Evolutionary conservation across 92 coral and sea anemone genomes (phyloP).

Genomic region (Parazoanthus darwini): DNA sequence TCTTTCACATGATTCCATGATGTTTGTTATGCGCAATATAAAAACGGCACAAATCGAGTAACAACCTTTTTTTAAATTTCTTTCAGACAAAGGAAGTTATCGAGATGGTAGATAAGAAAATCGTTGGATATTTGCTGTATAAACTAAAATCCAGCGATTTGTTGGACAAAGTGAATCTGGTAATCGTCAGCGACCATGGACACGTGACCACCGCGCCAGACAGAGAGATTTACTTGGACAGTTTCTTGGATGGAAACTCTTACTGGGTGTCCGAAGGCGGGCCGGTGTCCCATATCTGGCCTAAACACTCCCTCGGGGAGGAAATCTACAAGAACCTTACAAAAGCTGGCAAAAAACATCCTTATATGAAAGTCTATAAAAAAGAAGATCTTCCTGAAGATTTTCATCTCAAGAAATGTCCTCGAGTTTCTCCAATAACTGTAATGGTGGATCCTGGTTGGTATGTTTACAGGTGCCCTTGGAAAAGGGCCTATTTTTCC

Average conservation of each 20-base stretch:
- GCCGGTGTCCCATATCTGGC: conserved; percentile 20
- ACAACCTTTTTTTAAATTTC: not conserved
- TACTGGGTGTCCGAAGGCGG: conserved; percentile 43
- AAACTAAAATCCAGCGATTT: conserved; percentile 46
- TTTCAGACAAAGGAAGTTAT: conserved; percentile 37
- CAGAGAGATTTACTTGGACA: conserved; percentile 56
- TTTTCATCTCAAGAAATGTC: conserved; percentile 57
- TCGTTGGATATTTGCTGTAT: conserved; percentile 63
- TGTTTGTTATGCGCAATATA: too few species aligned
- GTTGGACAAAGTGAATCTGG: conserved; percentile 67
- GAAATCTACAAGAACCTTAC: conserved; percentile 51
- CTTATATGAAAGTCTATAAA: conserved; percentile 65
- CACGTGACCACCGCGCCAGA: conserved; percentile 65
- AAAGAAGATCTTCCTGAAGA: conserved; percentile 68
- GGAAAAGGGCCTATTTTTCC: conserved; percentile 14
- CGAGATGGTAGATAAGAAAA: conserved; percentile 53
- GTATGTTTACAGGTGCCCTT: conserved; percentile 50
- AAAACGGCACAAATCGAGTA: too few species aligned
- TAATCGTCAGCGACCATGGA: conserved; percentile 82
- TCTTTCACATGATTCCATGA: too few species aligned
- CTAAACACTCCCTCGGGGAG: conserved; percentile 49
- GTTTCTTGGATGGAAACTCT: conserved; percentile 51
- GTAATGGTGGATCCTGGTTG: conserved; percentile 75
- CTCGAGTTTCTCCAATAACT: conserved; percentile 74
- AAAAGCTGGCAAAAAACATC: conserved; percentile 53